A percentile compares a stretch with the other conserved stretches of the same genome.
Conservation (phyloP, 2,888 invertebrate species). For the Cryptocheilus praepositus region DNA sequence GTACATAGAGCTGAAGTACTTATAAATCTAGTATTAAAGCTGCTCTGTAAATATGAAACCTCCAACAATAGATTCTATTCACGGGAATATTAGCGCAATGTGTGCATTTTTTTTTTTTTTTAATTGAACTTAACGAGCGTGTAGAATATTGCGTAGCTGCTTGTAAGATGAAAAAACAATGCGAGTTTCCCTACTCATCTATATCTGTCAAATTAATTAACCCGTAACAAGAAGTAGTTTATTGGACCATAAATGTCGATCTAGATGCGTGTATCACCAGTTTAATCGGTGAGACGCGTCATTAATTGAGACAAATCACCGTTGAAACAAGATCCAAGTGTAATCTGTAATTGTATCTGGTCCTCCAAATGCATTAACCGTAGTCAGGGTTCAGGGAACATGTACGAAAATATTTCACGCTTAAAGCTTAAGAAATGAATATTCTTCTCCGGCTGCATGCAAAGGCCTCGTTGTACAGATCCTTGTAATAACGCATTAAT, state of each 20-base stretch:
- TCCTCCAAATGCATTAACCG: too few relatives aligned
- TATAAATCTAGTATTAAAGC: too few relatives aligned
- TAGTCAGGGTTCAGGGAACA: too few relatives aligned
- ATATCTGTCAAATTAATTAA: slow-evolving; percentile 39
- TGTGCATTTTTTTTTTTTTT: slow-evolving; percentile 27
- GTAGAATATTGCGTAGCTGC: not conserved
- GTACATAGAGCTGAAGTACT: too few relatives aligned
- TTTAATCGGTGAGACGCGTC: slow-evolving; percentile 24
- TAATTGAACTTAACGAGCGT: slow-evolving; percentile 23
- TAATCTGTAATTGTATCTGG: slow-evolving; percentile 16
- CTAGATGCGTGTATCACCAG: slow-evolving; percentile 15
- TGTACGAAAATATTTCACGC: too few relatives aligned
- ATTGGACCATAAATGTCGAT: slow-evolving; percentile 35
- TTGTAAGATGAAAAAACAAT: slow-evolving; percentile 4
- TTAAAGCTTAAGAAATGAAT: too few relatives aligned
- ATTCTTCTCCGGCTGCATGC: too few relatives aligned
- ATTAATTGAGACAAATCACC: slow-evolving; percentile 42
- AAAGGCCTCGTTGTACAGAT: too few relatives aligned
- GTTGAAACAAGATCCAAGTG: slow-evolving; percentile 23
- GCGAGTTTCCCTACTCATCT: slow-evolving; percentile 10
- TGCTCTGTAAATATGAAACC: too few relatives aligned
- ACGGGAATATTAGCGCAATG: not conserved
- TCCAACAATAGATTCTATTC: too few relatives aligned
- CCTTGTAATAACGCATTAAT: too few relatives aligned
- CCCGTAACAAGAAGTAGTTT: slow-evolving; percentile 15